Evolutionary conservation across 1,140 invertebrate genomes (phyloP).

Genomic region (Phocides pigmalion): DNA sequence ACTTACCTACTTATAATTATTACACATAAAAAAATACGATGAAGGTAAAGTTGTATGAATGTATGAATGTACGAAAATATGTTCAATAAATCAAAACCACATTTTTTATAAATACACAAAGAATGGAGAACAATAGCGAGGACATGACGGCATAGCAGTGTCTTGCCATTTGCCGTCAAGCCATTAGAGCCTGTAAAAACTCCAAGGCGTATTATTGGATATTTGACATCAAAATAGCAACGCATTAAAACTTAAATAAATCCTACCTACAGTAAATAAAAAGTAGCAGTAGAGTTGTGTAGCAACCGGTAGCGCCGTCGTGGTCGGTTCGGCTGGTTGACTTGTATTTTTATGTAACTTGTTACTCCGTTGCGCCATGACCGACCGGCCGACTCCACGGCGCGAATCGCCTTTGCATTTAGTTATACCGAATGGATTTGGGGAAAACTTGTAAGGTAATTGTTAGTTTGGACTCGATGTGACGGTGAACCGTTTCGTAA

Average conservation of each 20-base stretch:
- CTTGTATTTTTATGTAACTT: conserved; percentile 76
- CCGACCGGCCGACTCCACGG: conserved; percentile 33
- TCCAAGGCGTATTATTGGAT: background rate
- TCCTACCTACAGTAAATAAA: conserved; percentile 37
- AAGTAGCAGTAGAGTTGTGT: conserved; percentile 40
- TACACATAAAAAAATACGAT: no score
- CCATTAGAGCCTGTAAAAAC: background rate
- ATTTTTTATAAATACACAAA: no score
- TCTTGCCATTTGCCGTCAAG: background rate
- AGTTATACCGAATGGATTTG: conserved; percentile 44
- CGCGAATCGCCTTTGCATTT: conserved; percentile 13
- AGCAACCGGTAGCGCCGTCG: conserved; percentile 41
- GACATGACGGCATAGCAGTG: background rate
- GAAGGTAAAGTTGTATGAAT: no score
- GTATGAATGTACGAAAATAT: no score
- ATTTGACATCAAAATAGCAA: background rate
- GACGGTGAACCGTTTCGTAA: conserved; percentile 3
- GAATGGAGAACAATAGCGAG: no score
- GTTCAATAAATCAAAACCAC: no score
- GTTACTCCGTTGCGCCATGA: conserved; percentile 59
- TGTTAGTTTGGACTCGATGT: conserved; percentile 25
- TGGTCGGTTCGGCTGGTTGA: conserved; percentile 39
- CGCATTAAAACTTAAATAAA: conserved; percentile 15
- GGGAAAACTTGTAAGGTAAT: conserved; percentile 39
- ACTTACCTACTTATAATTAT: no score